Evolutionary conservation across 2,113 vertebrate species (phyloP).

Genomic region (Noctilio leporinus): DNA sequence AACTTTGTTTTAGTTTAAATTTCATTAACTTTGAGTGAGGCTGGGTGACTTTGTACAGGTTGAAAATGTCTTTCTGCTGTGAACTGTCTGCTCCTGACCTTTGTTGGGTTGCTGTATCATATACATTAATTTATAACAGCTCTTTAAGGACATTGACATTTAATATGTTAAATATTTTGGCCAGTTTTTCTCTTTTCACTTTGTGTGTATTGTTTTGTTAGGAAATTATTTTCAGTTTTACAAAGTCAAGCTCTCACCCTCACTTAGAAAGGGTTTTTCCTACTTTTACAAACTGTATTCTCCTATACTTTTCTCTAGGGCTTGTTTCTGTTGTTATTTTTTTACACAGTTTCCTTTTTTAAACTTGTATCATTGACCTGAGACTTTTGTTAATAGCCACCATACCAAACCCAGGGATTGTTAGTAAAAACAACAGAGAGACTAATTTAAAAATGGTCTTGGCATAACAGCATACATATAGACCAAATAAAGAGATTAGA

Average conservation of each 20-base stretch:
- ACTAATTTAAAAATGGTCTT: not conserved
- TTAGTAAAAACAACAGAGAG: not conserved
- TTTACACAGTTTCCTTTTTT: not conserved
- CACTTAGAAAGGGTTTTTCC: not conserved
- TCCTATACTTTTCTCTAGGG: not conserved
- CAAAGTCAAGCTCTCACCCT: not conserved
- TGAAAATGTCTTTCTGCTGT: not conserved
- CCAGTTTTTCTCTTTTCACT: not conserved
- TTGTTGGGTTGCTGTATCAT: not conserved
- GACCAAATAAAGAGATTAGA: not conserved
- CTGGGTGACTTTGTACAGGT: not conserved
- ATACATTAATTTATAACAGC: not conserved
- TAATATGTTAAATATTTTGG: not conserved
- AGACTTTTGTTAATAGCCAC: not conserved
- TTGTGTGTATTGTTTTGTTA: not conserved
- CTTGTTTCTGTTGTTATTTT: not conserved
- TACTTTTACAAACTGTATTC: not conserved
- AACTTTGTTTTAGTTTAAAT: not conserved
- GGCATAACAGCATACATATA: not conserved
- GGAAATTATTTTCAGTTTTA: not conserved
- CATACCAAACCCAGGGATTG: not conserved
- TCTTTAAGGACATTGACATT: not conserved
- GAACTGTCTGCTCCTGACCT: not conserved
- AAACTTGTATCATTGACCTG: not conserved
- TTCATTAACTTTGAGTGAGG: not conserved